Percentiles rank a stretch among this genome's conserved stretches.
Evolutionary conservation across 2,888 invertebrate species (phyloP).

Genomic region (Acanthacorydalis orientalis): DNA sequence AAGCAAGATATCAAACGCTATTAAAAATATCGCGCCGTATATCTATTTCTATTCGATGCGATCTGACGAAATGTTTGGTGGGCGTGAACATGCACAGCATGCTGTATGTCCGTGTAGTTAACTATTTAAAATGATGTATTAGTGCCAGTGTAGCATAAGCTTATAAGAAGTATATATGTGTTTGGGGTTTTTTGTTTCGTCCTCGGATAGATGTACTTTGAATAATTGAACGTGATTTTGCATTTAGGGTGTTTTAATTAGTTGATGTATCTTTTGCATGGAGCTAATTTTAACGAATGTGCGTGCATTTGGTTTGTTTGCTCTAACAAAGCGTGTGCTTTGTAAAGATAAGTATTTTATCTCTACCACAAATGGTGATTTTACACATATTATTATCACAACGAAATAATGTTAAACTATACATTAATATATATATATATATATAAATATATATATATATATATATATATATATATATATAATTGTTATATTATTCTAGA

Average conservation of each 20-base stretch:
- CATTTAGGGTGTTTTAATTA: constrained; percentile 2
- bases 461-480: no score
- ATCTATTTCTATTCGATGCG: background rate
- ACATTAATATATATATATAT: no score
- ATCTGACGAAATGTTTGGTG: background rate
- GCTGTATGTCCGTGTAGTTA: background rate
- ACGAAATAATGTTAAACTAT: no score
- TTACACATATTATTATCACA: no score
- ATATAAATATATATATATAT: no score
- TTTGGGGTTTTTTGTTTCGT: background rate
- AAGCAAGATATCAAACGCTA: background rate
- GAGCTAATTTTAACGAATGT: background rate
- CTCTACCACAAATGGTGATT: no score
- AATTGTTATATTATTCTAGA: no score
- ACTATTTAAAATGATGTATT: constrained; percentile 4
- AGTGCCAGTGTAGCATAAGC: background rate
- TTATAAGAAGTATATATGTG: background rate
- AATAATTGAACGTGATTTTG: constrained; percentile 2
- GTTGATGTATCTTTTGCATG: background rate
- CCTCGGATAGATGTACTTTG: background rate
- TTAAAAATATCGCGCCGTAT: background rate
- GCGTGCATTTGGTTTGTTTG: background rate
- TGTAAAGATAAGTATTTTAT: no score
- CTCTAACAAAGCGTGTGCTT: background rate
- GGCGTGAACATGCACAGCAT: background rate